Base-by-base conservation (phyloP, 2,888 invertebrate genomes). In the Cecidostiba fungosa region DNA sequence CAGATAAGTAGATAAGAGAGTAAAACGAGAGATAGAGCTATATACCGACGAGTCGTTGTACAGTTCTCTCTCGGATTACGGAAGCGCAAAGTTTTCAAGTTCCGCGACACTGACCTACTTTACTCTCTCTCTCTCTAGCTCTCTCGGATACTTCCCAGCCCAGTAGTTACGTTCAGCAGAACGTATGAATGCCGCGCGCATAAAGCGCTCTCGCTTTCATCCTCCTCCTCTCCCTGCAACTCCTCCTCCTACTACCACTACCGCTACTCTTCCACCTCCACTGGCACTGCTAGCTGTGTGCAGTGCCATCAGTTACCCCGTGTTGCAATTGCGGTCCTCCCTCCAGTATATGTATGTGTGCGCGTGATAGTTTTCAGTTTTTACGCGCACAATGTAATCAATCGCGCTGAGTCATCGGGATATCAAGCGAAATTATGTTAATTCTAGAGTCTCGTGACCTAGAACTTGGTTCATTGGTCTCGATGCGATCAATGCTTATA, bases 61-160 rank as follows among this genome's bases (percentile, higher is more conserved):
- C 83, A 88, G 87, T 87, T 87, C 85, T 82, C 80, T 50, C 90
- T 92, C 92, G 91, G 92, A 93, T 93, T 93, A 93, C 92, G 92
- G 92, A 92, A 92, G 92, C 66, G 29, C 91, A 90, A 92, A 92
- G 92, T 93, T 93, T 93, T 93, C 93, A 92, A 93, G 92, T 92
- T 93, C 92, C 92, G 91, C 92, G 93, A 93, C 93, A 93, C 92
- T 93, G 93, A 93, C 93, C 93, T 92, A 93, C 92, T 93, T 93
- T 92, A 89, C 90, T 90, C 88, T 70, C 36, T 70, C 29, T 36
- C 39, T 39, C 72, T 47, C 78, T 78, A 39, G 54, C 89, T 92
- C 91, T 88, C 89, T 90, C 88, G 89, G 89, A 89, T 90, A 90
- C 90, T 91, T 79, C 80, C 90, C 72, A 72, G 91, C 90, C 90